Conservation (phyloP, 1,140 invertebrate species). For the Camponotus vicinus region DNA sequence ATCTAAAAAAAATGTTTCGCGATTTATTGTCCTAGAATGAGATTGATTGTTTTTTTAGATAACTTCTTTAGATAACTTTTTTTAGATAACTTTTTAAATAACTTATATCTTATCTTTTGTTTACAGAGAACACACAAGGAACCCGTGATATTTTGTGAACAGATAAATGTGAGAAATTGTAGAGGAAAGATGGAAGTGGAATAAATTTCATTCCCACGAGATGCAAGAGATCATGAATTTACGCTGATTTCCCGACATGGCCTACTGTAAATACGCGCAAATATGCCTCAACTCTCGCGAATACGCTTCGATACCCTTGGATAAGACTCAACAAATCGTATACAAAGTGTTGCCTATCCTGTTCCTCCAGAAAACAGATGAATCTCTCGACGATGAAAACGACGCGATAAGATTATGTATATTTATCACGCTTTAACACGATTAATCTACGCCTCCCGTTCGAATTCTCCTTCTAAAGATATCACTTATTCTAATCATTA, state of each 20-base stretch:
- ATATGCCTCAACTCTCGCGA: conserved; percentile 74
- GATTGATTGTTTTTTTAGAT: too few species aligned
- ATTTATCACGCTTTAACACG: conserved; percentile 51
- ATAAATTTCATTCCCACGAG: conserved; percentile 78
- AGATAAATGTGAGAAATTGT: conserved; percentile 36
- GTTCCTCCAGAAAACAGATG: conserved; percentile 26
- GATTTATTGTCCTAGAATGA: too few species aligned
- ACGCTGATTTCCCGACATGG: conserved; percentile 55
- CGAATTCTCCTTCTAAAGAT: neutral
- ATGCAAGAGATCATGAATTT: conserved; percentile 70
- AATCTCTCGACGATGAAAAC: conserved; percentile 27
- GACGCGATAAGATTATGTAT: conserved; percentile 35
- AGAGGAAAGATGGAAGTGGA: conserved; percentile 56
- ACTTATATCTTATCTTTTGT: too few species aligned
- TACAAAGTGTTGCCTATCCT: conserved; percentile 73
- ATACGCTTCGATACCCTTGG: conserved; percentile 73
- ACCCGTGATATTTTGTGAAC: neutral
- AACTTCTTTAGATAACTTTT: too few species aligned
- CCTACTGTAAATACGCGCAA: conserved; percentile 73
- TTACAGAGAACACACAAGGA: neutral
- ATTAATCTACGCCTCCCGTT: conserved; percentile 5
- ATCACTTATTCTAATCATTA: neutral
- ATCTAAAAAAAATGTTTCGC: neutral
- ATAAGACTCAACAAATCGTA: conserved; percentile 74
- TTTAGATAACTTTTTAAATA: too few species aligned